Evolutionary conservation across 2,113 vertebrate genomes (phyloP).

Genomic region (Anolis carolinensis): DNA sequence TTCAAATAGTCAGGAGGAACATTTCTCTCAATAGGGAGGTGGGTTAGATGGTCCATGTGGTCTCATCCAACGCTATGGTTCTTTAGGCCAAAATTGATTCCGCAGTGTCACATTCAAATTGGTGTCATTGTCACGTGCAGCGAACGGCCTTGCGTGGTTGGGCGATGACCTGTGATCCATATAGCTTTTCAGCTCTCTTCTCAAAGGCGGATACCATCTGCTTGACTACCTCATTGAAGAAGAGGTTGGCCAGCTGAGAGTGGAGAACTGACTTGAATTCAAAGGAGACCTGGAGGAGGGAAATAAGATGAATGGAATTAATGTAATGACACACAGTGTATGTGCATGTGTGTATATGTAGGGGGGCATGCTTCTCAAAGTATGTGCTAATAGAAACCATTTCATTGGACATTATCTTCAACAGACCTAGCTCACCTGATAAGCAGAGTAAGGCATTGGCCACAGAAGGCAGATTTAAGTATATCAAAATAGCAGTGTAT

Average conservation of each 20-base stretch:
- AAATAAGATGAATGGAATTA: neutral
- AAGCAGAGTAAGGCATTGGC: neutral
- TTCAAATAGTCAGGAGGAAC: neutral
- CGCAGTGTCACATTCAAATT: too few relatives aligned
- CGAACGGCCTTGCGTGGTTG: slow-evolving; percentile 36
- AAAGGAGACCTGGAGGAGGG: slow-evolving; percentile 75
- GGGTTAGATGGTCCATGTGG: too few relatives aligned
- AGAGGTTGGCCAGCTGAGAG: slow-evolving; percentile 76
- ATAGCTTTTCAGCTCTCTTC: slow-evolving; percentile 67
- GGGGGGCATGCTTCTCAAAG: neutral
- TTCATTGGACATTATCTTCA: neutral
- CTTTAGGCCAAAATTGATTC: neutral
- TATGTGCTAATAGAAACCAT: neutral
- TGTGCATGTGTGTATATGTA: neutral
- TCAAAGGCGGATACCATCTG: slow-evolving; percentile 82
- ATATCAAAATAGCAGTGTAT: neutral
- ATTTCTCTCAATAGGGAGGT: too few relatives aligned
- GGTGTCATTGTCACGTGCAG: neutral
- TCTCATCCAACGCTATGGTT: too few relatives aligned
- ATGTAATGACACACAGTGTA: neutral
- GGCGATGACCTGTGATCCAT: slow-evolving; percentile 27
- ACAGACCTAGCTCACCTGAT: neutral
- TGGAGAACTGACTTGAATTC: slow-evolving; percentile 82
- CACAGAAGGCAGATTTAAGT: neutral
- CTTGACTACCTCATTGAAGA: slow-evolving; percentile 82